These are phyloP conservation scores for Drosophila sordidula DNA, from an alignment of 2,888 invertebrate species.

Conservation along the genomic window DNA sequence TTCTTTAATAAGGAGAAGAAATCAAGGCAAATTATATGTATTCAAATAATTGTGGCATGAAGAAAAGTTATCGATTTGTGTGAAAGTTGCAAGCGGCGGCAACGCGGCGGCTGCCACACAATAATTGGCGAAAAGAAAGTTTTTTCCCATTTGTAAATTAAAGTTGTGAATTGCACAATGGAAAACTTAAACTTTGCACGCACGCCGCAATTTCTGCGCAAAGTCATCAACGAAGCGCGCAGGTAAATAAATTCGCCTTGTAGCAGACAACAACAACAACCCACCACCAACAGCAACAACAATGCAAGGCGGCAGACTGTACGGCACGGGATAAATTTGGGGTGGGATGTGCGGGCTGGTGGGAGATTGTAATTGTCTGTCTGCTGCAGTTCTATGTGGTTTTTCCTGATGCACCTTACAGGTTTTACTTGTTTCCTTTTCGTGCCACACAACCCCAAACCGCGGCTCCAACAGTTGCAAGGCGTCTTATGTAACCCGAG, in stretches of 20 bases:
- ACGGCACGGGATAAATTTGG: slow-evolving; percentile 22
- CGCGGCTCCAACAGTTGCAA: slow-evolving; percentile 38
- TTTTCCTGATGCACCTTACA: slow-evolving; percentile 70
- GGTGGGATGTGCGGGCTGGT: slow-evolving; percentile 35
- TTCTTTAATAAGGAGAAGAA: slow-evolving; percentile 30
- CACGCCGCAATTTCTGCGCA: slow-evolving; percentile 84
- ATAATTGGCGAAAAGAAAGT: slow-evolving; percentile 64
- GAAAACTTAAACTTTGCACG: slow-evolving; percentile 84
- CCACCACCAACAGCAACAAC: slow-evolving; percentile 37
- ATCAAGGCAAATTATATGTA: slow-evolving; percentile 11
- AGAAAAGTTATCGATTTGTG: slow-evolving; percentile 70
- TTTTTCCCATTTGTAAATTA: slow-evolving; percentile 39
- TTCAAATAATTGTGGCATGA: slow-evolving; percentile 19
- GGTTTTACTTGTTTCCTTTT: slow-evolving; percentile 69
- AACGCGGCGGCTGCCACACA: slow-evolving; percentile 20
- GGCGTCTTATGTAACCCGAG: slow-evolving; percentile 76
- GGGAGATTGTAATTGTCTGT: slow-evolving; percentile 30
- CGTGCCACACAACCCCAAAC: slow-evolving; percentile 25
- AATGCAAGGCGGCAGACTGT: slow-evolving; percentile 29
- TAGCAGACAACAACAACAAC: slow-evolving; percentile 35
- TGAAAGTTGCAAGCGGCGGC: slow-evolving; percentile 60
- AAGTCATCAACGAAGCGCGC: slow-evolving; percentile 83
- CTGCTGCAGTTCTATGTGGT: slow-evolving; percentile 31
- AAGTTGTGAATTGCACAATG: slow-evolving; percentile 74
- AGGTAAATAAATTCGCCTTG: slow-evolving; percentile 68